Percentiles rank a stretch among this genome's conserved stretches.
phyloP scores from a whole-genome alignment of 1,140 invertebrate genomes.

The Camponotus pennsylvanicus region DNA sequence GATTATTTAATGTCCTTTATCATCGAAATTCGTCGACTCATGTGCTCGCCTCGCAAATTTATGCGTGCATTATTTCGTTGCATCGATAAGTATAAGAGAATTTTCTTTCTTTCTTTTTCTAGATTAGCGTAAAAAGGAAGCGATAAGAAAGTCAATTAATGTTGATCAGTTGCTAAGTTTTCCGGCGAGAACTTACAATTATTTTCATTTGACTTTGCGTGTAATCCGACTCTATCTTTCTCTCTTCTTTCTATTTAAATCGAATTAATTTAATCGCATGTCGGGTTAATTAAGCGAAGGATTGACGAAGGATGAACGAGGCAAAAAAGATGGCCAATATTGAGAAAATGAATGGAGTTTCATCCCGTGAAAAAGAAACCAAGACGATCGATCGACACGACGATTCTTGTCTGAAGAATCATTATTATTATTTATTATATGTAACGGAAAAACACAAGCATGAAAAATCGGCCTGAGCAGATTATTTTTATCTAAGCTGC shows the following conservation, averaged over 20 bases:
- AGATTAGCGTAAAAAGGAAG: constrained; percentile 6
- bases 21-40: constrained; percentile 50
- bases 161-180: neutral
- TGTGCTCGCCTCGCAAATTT: constrained; percentile 4
- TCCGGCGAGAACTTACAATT: constrained; percentile 9
- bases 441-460: neutral
- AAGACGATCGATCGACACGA: neutral
- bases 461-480: neutral
- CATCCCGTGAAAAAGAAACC: neutral
- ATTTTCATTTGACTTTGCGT: constrained; percentile 18
- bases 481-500: constrained; percentile 1
- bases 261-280: constrained; percentile 52
- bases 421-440: neutral
- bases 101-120: constrained; percentile 3
- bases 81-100: neutral
- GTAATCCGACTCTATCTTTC: neutral
- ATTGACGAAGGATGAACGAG: neutral
- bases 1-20: constrained; percentile 57
- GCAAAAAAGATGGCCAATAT: neutral
- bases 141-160: constrained; percentile 19
- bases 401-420: neutral
- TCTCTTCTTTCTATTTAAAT: constrained; percentile 2
- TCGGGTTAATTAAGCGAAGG: constrained; percentile 51
- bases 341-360: constrained; percentile 37
- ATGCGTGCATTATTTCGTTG: neutral